Percentiles rank a stretch among this genome's conserved stretches.
Evolutionary conservation across 2,888 invertebrate species (phyloP).

Genomic region (Brachyptera putata): DNA sequence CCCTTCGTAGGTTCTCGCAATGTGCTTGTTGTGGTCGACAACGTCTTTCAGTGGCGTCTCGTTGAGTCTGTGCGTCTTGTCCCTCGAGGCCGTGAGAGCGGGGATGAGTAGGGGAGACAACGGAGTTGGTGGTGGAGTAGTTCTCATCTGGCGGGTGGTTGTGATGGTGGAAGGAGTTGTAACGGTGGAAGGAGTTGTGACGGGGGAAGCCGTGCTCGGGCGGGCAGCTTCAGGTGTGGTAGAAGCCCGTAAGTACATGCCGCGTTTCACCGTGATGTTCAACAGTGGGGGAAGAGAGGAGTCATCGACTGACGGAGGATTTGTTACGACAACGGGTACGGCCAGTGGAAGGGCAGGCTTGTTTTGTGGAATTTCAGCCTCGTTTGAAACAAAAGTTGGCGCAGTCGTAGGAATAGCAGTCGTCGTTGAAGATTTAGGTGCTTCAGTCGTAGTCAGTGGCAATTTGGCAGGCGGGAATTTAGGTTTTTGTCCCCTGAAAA

Average conservation of each 20-base stretch:
- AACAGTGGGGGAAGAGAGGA: background rate
- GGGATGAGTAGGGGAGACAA: background rate
- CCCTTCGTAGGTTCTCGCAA: conserved; percentile 46
- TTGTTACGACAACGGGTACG: conserved; percentile 9
- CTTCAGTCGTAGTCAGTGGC: conserved; percentile 9
- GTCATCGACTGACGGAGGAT: conserved; percentile 16
- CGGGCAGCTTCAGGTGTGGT: too few relatives aligned
- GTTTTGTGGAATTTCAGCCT: background rate
- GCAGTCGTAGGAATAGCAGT: conserved; percentile 14
- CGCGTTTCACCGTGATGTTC: conserved; percentile 4
- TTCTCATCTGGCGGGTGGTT: too few relatives aligned
- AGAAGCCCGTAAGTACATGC: background rate
- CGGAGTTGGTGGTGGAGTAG: conserved; percentile 10
- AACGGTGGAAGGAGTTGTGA: too few relatives aligned
- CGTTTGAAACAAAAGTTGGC: conserved; percentile 6
- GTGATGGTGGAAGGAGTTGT: too few relatives aligned
- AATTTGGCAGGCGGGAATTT: conserved; percentile 7
- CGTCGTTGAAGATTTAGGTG: conserved; percentile 2
- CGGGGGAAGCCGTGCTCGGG: too few relatives aligned
- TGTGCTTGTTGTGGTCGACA: conserved; percentile 53
- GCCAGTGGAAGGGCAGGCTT: too few relatives aligned
- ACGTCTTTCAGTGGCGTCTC: background rate
- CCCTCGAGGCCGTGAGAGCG: background rate
- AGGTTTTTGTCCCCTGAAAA: conserved; percentile 1
- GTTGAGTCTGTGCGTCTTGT: background rate